Evolutionary conservation across 2,888 invertebrate species (phyloP).

Genomic region (Elegia similella): DNA sequence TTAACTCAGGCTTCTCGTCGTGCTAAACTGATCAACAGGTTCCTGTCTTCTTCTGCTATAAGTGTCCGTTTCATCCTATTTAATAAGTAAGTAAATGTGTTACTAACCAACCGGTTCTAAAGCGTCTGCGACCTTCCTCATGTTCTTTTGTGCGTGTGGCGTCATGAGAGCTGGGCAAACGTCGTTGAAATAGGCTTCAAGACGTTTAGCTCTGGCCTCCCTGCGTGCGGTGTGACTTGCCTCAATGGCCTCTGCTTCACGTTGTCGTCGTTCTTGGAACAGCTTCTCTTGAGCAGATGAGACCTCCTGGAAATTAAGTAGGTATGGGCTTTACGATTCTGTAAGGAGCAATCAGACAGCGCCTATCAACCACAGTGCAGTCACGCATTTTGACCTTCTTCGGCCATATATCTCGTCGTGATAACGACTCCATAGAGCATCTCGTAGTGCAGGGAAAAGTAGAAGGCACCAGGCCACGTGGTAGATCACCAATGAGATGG

Average conservation of each 20-base stretch:
- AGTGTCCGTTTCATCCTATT: not conserved
- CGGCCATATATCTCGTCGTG: no score
- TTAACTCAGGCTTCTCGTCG: no score
- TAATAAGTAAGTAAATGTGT: not conserved
- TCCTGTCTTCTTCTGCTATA: no score
- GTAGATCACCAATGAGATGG: no score
- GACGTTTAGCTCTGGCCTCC: constrained; percentile 70
- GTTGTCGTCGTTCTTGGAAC: constrained; percentile 44
- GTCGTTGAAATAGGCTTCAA: constrained; percentile 75
- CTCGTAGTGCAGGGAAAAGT: no score
- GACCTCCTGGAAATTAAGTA: constrained; percentile 45
- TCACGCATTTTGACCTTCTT: no score
- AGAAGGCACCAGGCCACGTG: no score
- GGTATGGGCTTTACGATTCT: not conserved
- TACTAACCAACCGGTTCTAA: constrained; percentile 60
- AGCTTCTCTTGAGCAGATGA: constrained; percentile 55
- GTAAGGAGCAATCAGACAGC: no score
- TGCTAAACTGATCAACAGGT: no score
- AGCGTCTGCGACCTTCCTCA: constrained; percentile 63
- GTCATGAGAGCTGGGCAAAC: constrained; percentile 74
- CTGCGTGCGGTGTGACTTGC: constrained; percentile 72
- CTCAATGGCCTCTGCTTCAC: constrained; percentile 63
- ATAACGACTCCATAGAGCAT: no score
- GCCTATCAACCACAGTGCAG: no score
- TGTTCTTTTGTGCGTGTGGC: constrained; percentile 75